Conservation (phyloP, 2,888 invertebrate species). For the Aleiodes alternator region DNA sequence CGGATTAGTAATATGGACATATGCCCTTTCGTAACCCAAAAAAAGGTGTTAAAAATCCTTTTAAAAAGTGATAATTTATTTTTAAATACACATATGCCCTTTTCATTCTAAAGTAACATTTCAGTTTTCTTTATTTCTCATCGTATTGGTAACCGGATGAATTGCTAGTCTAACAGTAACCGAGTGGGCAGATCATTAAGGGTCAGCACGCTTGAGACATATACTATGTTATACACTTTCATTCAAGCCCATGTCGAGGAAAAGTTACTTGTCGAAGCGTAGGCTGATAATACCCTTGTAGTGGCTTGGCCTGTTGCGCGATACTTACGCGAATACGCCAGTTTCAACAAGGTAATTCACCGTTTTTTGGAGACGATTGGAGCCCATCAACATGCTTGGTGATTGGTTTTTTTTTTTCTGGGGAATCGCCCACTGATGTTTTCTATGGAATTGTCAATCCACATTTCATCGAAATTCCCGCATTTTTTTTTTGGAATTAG, state of each 20-base stretch:
- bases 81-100: neutral
- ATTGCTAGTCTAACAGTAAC: conserved; percentile 38
- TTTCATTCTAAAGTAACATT: conserved; percentile 1
- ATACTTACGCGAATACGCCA: conserved; percentile 54
- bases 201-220: conserved; percentile 46
- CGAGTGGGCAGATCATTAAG: conserved; percentile 60
- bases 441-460: too few relatives aligned
- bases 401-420: neutral
- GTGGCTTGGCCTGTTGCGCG: conserved; percentile 45
- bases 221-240: conserved; percentile 51
- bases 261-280: conserved; percentile 45
- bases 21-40: too few relatives aligned
- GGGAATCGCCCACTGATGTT: neutral
- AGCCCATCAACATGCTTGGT: too few relatives aligned
- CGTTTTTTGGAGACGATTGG: conserved; percentile 51
- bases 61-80: too few relatives aligned
- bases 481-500: too few relatives aligned
- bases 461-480: too few relatives aligned
- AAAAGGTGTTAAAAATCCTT: too few relatives aligned
- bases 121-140: conserved; percentile 1
- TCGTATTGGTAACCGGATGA: conserved; percentile 48
- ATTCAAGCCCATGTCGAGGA: conserved; percentile 51
- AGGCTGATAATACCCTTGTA: conserved; percentile 59
- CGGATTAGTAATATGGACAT: too few relatives aligned
- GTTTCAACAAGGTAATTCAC: conserved; percentile 56